Evolutionary conservation across 2,888 invertebrate genomes (phyloP).

Genomic region (Noctua fimbriata): DNA sequence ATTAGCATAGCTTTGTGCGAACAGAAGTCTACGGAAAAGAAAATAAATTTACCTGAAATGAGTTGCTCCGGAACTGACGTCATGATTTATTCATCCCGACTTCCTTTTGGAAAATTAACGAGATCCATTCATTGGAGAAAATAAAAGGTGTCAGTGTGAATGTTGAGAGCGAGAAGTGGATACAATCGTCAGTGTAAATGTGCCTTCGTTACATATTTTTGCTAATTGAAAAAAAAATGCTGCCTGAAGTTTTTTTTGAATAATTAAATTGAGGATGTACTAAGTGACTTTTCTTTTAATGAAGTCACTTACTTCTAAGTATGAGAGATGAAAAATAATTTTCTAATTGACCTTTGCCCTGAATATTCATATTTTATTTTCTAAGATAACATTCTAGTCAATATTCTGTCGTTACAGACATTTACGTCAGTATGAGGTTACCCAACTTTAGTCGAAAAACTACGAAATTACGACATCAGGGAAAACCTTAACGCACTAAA

Average conservation of each 20-base stretch:
- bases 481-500: slow-evolving; percentile 41
- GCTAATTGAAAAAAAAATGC: slow-evolving; percentile 9
- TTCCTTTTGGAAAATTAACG: slow-evolving; percentile 74
- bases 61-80: slow-evolving; percentile 70
- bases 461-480: slow-evolving; percentile 52
- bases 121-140: slow-evolving; percentile 73
- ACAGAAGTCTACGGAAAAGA: slow-evolving; percentile 36
- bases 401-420: slow-evolving; percentile 10
- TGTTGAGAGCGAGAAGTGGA: slow-evolving; percentile 12
- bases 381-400: not conserved
- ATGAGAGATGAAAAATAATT: not conserved
- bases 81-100: slow-evolving; percentile 76
- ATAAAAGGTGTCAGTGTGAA: slow-evolving; percentile 70
- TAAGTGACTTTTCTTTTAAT: not conserved
- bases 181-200: slow-evolving; percentile 10
- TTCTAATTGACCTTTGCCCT: slow-evolving; percentile 4
- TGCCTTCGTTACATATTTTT: slow-evolving; percentile 30
- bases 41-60: slow-evolving; percentile 65
- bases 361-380: slow-evolving; percentile 13
- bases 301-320: not conserved
- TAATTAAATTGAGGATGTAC: not conserved
- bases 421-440: slow-evolving; percentile 28
- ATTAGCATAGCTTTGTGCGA: slow-evolving; percentile 45
- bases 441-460: slow-evolving; percentile 35
- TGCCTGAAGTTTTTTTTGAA: not conserved